Evolutionary conservation across 2,113 vertebrate species (phyloP), one percentile per base, ranked within the genome.

Genomic region (Suricata suricatta): DNA sequence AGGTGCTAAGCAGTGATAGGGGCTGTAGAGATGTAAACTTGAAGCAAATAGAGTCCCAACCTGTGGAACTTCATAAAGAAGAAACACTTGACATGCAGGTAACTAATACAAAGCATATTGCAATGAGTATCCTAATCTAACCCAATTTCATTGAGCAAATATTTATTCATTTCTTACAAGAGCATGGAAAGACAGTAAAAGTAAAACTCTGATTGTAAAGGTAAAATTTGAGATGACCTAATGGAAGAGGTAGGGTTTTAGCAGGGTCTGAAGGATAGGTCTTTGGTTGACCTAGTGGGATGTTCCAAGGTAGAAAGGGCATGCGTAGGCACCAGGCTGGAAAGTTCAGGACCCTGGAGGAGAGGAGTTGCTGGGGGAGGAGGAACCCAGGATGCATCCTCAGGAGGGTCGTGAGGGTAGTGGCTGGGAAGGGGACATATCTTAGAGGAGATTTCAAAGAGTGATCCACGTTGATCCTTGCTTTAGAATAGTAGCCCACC

Each of bases 341-440:
- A 57, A 63, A 57, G 54, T 12, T 8, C 14, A 54, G 29, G 12
- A 6, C 16, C 5, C 0, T 25, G 35, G 64, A 94, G 29, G 21
- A 33, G 17, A 29, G 44, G 54, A 41, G 27, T 9, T 66, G 15
- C 2, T 11, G 13, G 60, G 33, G 33, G 80, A 50, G 3, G 3
- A n/a, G n/a, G 52, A 52, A 35, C 1, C 0, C 7, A 7, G 38
- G 50, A 27, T 64, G 17, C 2, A 0, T 27, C 3, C 9, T 50
- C 13, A 3, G 4, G 33, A 47, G 21, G 11, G 10, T 10, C 0
- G 1, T n/a, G 41, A 77, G 33, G 19, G 41, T 19, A 2, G 31
- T 4, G n/a, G 23, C 13, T 38, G 17, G 35, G 33, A 9, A n/a
- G 29, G 27, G 21, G 31, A 15, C 12, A 25, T n/a, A 15, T 13